Percentiles rank a stretch among this genome's conserved stretches.
These are phyloP conservation scores for Phania funesta DNA, from an alignment of 2,888 invertebrate species.

Conservation along the genomic window DNA sequence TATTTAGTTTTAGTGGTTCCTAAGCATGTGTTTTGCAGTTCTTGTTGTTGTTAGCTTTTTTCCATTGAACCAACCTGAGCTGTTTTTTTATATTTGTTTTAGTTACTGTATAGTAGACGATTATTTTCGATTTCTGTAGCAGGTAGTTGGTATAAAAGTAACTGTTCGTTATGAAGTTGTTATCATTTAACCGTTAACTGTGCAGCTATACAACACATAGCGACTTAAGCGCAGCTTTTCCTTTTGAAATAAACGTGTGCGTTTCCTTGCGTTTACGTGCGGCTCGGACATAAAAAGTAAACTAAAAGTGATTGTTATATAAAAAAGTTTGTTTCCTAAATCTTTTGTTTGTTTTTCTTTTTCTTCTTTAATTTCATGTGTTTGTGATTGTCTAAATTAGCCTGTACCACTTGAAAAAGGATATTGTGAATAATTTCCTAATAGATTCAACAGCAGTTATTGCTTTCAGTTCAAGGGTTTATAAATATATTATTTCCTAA, in stretches of 20 bases:
- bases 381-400: constrained; percentile 14
- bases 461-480: constrained; percentile 53
- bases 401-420: constrained; percentile 60
- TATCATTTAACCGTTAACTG: constrained; percentile 81
- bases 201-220: constrained; percentile 74
- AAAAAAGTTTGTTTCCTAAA: constrained; percentile 70
- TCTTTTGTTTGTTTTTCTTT: constrained; percentile 69
- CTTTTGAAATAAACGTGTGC: constrained; percentile 67
- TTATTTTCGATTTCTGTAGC: constrained; percentile 51
- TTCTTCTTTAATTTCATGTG: constrained; percentile 61
- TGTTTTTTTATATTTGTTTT: constrained; percentile 15
- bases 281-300: constrained; percentile 67
- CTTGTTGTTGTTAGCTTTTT: neutral
- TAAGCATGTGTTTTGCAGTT: constrained; percentile 8
- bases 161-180: constrained; percentile 75
- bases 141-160: constrained; percentile 77
- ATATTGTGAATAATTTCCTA: constrained; percentile 57
- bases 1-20: constrained; percentile 11
- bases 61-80: constrained; percentile 45
- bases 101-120: constrained; percentile 28
- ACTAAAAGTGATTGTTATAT: constrained; percentile 37
- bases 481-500: constrained; percentile 21
- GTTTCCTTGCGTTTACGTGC: constrained; percentile 70
- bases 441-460: constrained; percentile 30
- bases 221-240: constrained; percentile 64